These are phyloP conservation scores for Gadopsis marmoratus DNA, from an alignment of 2,797 vertebrate species.

Conservation along the genomic window DNA sequence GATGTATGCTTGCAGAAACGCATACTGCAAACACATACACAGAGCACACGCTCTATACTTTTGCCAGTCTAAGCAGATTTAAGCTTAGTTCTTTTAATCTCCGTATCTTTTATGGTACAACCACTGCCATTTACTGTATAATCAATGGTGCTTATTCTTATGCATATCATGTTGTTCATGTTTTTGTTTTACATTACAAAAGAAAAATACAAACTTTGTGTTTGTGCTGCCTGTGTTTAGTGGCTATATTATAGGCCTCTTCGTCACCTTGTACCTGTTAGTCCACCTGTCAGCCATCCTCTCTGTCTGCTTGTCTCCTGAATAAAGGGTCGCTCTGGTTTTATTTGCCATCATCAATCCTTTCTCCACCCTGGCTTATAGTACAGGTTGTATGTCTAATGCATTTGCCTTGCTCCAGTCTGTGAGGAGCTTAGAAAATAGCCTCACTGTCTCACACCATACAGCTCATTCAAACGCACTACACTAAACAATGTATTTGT, in stretches of 20 bases:
- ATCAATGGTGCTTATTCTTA: constrained; percentile 31
- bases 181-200: constrained; percentile 11
- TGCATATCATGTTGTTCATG: background rate
- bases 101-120: constrained; percentile 35
- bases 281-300: constrained; percentile 16
- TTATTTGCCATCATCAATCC: constrained; percentile 63
- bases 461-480: constrained; percentile 8
- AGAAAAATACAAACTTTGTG: background rate
- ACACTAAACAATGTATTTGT: background rate
- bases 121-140: constrained; percentile 20
- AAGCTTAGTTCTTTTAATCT: constrained; percentile 29
- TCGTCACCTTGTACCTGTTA: constrained; percentile 6
- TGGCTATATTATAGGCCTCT: constrained; percentile 21
- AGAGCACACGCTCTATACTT: background rate
- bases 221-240: background rate
- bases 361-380: constrained; percentile 51
- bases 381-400: constrained; percentile 64
- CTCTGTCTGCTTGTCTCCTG: constrained; percentile 35
- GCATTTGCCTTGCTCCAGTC: constrained; percentile 47
- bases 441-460: constrained; percentile 24
- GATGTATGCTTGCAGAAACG: constrained; percentile 1
- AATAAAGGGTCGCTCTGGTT: constrained; percentile 42
- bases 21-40: background rate
- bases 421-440: constrained; percentile 45
- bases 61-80: constrained; percentile 26